Conservation (phyloP, 2,888 invertebrate genomes). For the Drosophila differens region DNA sequence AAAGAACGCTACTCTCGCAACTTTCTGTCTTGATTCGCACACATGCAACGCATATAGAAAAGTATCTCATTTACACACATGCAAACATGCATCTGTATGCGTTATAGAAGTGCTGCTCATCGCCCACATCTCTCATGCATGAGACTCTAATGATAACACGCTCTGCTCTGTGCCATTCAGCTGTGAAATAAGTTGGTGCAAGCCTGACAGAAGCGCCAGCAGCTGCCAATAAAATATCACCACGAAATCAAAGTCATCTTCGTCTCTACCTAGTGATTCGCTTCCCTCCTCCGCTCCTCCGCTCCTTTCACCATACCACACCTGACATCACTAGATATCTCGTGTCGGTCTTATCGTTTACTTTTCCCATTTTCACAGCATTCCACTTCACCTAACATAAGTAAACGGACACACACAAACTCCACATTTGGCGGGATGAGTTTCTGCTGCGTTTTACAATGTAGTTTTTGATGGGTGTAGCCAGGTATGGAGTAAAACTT, state of each 20-base stretch:
- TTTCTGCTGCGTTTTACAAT: background rate
- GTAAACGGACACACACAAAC: conserved; percentile 15
- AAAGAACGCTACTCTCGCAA: conserved; percentile 28
- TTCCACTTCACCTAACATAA: conserved; percentile 72
- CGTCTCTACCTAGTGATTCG: background rate
- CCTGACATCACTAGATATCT: conserved; percentile 27
- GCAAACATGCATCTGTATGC: background rate
- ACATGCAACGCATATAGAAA: conserved; percentile 3
- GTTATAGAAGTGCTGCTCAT: conserved; percentile 20
- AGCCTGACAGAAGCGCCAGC: conserved; percentile 8
- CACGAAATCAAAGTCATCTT: conserved; percentile 45
- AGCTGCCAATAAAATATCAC: conserved; percentile 67
- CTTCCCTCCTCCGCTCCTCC: background rate
- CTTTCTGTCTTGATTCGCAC: conserved; percentile 5
- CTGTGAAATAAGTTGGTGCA: conserved; percentile 63
- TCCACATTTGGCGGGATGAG: background rate
- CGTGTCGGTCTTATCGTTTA: conserved; percentile 29
- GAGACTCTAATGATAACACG: conserved; percentile 55
- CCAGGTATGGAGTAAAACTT: background rate
- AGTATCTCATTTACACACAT: background rate
- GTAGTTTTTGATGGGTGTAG: background rate
- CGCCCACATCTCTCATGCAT: conserved; percentile 39
- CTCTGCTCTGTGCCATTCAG: conserved; percentile 44
- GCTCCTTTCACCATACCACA: background rate
- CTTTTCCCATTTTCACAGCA: conserved; percentile 56